Base-by-base conservation (phyloP, 1,140 invertebrate genomes). In the Cotesia vestalis region DNA sequence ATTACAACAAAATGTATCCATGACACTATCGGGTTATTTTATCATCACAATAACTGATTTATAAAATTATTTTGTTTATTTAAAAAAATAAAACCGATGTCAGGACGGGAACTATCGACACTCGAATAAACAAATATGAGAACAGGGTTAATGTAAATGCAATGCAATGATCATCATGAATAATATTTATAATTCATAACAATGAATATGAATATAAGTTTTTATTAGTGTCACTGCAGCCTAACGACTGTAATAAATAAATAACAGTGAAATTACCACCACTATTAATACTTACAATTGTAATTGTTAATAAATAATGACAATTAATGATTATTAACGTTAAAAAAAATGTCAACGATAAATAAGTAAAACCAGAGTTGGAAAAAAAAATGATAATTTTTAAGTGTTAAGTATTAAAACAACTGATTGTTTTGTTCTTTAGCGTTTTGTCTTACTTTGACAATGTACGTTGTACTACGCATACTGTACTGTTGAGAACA, bases 351-450 rank as follows among this genome's bases (percentile, higher is more conserved):
- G 27, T 27, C 27, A 27, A 27, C 3, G 27, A 27, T 27, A 27
- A 27, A 27, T 27, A 27, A 27, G 1, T 27, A 27, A 27, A 27
- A 27, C 27, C 27, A 27, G 27, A 27, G 27, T 27, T 27, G 27
- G 3, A 27, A 27, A 27, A 1, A 27, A 27, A 27, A 27, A 27
- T 27, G 27, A 84, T 73, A 76, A 81, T 84, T 81, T 84, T 81
- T 52, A 79, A 84, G 78, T 80, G 79, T 73, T 55, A 8, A 74
- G 69, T 53, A 74, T 73, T 67, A 53, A 80, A 81, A 72, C 79
- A 79, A 80, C 81, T 77, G 83, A 83, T 84, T 80, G 78, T 83
- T 83, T 74, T 78, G 79, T 82, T 81, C 77, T 79, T 73, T 79
- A 84, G 77, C 76, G 69, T 81, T 80, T 81, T 76, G 78, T 80